Evolutionary conservation across 1,140 invertebrate species (phyloP), one percentile per base, ranked within the genome.

Genomic region (Trachymyrmex cornetzi): DNA sequence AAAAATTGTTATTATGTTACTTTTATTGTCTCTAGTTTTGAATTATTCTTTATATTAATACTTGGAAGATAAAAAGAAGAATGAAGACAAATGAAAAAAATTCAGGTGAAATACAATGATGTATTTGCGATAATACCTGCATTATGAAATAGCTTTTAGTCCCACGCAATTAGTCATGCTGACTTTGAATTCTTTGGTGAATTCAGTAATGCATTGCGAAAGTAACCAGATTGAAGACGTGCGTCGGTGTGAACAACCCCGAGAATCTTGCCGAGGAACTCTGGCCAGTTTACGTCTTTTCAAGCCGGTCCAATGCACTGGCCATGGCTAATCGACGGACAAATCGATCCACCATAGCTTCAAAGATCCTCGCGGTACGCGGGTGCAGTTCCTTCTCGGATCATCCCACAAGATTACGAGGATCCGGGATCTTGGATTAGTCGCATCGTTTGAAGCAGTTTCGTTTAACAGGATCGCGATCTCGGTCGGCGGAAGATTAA

Each of bases 381-480:
- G 67, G 79, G 74, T 79, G 82, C 82, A 48, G 22, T 66, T 69
- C 12, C 27, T 34, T 34, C 44, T n/a, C 57, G 2, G 77, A 90
- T 67, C 61, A 86, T 77, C 87, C 82, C 22, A 75, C 48, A 19
- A 77, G 81, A 85, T 85, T 63, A 77, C 3, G 14, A 64, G 48
- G 3, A 85, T 79, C 59, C 75, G 38, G 61, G 19, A 79, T 79
- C 22, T 61, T 14, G 59, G 74, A 67, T 79, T 59, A 66, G 75
- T 55, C 82, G 82, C 82, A 66, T 66, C 82, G 82, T 77, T 85
- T 79, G 72, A 84, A 75, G 82, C 63, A 79, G 82, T 85, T 34
- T 85, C 82, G 61, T 74, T 79, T 85, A 85, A 85, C 74, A 85
- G 82, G 82, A 85, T 85, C 74, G 72, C 57, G 44, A 66, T 75